Evolutionary conservation across 1,140 invertebrate species (phyloP).

Genomic region (Pseudomyrmex pallidus): DNA sequence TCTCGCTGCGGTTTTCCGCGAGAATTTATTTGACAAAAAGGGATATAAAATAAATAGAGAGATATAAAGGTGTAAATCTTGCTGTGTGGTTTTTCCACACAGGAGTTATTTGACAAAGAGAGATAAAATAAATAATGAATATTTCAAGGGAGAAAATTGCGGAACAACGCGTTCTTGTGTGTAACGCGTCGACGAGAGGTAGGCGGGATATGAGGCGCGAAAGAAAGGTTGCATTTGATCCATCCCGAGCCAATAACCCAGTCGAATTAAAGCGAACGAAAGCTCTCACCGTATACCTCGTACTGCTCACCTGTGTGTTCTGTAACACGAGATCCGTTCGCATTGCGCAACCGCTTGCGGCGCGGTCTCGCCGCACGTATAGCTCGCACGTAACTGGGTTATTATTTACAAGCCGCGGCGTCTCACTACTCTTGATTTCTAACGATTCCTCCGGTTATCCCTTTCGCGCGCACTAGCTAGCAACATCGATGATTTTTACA

Average conservation of each 20-base stretch:
- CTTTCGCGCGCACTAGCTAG: background rate
- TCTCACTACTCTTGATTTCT: conserved; percentile 61
- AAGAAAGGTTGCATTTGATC: conserved; percentile 55
- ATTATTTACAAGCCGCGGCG: conserved; percentile 71
- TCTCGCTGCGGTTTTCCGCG: too few relatives aligned
- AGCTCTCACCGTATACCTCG: background rate
- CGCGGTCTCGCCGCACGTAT: conserved; percentile 66
- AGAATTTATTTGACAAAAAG: too few relatives aligned
- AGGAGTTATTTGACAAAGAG: conserved; percentile 19
- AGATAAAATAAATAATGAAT: conserved; percentile 45
- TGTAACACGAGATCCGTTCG: conserved; percentile 76
- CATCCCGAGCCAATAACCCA: conserved; percentile 64
- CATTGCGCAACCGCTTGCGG: conserved; percentile 74
- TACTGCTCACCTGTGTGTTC: conserved; percentile 69
- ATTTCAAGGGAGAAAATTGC: conserved; percentile 49
- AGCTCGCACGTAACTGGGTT: conserved; percentile 73
- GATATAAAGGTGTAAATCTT: too few relatives aligned
- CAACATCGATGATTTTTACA: background rate
- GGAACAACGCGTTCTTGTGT: conserved; percentile 44
- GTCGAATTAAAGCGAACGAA: conserved; percentile 68
- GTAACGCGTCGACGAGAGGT: conserved; percentile 47
- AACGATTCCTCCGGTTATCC: conserved; percentile 40
- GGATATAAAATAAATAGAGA: background rate
- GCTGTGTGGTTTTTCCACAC: background rate
- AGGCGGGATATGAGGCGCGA: conserved; percentile 63